These are phyloP conservation scores for Lepidochrysops patricia DNA, from an alignment of 2,888 invertebrate genomes.

Conservation along the genomic window DNA sequence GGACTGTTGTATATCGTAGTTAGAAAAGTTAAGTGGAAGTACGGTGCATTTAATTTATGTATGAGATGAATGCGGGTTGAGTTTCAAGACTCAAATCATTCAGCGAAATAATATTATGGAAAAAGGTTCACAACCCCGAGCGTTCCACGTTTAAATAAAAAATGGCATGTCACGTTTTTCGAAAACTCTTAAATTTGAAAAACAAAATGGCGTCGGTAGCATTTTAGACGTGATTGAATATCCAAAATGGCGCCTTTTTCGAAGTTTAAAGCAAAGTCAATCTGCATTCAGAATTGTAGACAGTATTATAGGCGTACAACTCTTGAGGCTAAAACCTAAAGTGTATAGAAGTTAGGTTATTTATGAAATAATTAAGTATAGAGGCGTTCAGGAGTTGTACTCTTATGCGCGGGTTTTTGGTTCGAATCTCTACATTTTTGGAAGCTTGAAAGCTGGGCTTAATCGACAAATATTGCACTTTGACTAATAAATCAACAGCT, in stretches of 20 bases:
- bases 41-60: slow-evolving; percentile 68
- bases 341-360: slow-evolving; percentile 12
- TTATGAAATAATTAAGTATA: slow-evolving; percentile 10
- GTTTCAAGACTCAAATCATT: slow-evolving; percentile 28
- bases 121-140: not conserved
- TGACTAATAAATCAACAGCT: not conserved
- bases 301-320: slow-evolving; percentile 30
- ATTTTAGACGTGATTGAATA: too few species aligned
- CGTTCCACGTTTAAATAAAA: slow-evolving; percentile 3
- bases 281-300: slow-evolving; percentile 30
- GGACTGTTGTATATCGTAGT: slow-evolving; percentile 67
- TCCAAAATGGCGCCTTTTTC: not conserved
- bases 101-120: not conserved
- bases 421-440: slow-evolving; percentile 30
- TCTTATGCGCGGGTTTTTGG: slow-evolving; percentile 29
- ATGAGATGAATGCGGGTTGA: slow-evolving; percentile 32
- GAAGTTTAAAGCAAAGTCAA: slow-evolving; percentile 27
- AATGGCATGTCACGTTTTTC: not conserved
- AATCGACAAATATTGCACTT: too few species aligned
- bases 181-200: slow-evolving; percentile 1
- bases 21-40: slow-evolving; percentile 63
- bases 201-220: not conserved
- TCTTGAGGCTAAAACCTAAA: slow-evolving; percentile 22
- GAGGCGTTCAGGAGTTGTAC: slow-evolving; percentile 26
- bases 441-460: not conserved